These are phyloP conservation scores for Habroteleia sp. DNA, from an alignment of 2,888 invertebrate genomes.

Conservation along the genomic window DNA sequence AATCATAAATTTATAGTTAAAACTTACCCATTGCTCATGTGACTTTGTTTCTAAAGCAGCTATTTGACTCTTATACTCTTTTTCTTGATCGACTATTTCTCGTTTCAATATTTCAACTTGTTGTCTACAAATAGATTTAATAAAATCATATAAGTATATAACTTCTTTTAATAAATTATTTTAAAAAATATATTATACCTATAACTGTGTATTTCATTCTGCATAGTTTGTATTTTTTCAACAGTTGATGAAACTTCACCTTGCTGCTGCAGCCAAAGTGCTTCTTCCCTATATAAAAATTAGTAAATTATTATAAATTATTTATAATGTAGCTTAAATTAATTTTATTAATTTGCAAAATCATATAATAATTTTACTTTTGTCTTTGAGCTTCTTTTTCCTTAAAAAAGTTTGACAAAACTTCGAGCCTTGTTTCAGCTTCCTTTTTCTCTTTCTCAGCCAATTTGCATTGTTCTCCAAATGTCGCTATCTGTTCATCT, in stretches of 20 bases:
- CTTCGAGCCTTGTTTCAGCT: conserved; percentile 91
- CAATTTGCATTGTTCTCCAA: conserved; percentile 84
- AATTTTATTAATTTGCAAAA: no score
- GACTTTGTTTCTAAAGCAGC: conserved; percentile 91
- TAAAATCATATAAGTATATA: conserved; percentile 2
- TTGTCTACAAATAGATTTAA: conserved; percentile 80
- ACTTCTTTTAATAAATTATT: not conserved
- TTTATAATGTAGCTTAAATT: no score
- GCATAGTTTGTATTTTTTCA: conserved; percentile 88
- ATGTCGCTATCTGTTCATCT: conserved; percentile 82
- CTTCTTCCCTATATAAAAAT: conserved; percentile 86
- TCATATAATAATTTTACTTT: no score
- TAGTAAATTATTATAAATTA: conserved; percentile 7
- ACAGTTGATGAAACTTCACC: conserved; percentile 91
- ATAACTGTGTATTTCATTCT: conserved; percentile 89
- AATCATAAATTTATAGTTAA: not conserved
- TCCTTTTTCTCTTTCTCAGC: conserved; percentile 89
- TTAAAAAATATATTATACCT: conserved; percentile 82
- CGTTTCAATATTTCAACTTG: conserved; percentile 88
- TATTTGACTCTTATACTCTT: conserved; percentile 86
- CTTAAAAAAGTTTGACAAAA: conserved; percentile 93
- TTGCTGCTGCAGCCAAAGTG: conserved; percentile 89
- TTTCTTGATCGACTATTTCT: conserved; percentile 93
- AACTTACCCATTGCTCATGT: conserved; percentile 89
- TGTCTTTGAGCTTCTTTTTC: conserved; percentile 93